Conservation (phyloP, 1,140 invertebrate genomes). For the Drosophila serrata region DNA sequence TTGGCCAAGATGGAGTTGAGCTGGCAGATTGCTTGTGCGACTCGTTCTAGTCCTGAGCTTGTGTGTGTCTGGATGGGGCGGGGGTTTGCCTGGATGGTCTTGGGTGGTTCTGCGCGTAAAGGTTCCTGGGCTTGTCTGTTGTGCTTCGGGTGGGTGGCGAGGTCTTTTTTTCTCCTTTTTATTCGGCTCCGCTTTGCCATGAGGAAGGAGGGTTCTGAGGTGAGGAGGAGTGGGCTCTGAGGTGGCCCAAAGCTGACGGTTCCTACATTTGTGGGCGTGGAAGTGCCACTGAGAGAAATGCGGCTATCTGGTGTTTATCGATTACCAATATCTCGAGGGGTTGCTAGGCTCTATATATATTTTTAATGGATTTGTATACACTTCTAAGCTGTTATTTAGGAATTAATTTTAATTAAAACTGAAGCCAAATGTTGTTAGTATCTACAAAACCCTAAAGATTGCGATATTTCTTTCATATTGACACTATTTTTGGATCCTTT, state of each 20-base stretch:
- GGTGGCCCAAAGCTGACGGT: conserved; percentile 66
- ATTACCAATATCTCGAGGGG: neutral
- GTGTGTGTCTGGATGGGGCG: conserved; percentile 21
- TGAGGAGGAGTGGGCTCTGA: conserved; percentile 8
- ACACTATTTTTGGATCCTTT: neutral
- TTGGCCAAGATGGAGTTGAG: conserved; percentile 80
- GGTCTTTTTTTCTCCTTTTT: conserved; percentile 45
- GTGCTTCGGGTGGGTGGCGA: conserved; percentile 61
- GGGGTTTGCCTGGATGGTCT: conserved; percentile 5
- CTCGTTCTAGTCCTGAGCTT: conserved; percentile 28
- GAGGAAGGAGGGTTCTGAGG: neutral
- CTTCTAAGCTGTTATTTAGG: neutral
- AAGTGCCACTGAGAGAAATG: conserved; percentile 50
- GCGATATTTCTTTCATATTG: neutral
- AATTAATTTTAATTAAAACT: neutral
- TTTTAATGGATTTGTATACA: neutral
- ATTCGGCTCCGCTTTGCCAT: conserved; percentile 19
- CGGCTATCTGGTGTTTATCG: neutral
- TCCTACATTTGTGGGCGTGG: conserved; percentile 57
- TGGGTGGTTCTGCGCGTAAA: conserved; percentile 30
- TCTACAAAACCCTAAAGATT: neutral
- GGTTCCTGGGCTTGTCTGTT: conserved; percentile 69
- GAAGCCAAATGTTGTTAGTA: neutral
- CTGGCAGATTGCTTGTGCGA: conserved; percentile 55
- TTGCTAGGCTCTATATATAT: neutral